Evolutionary conservation across 2,113 vertebrate species (phyloP).

Genomic region (Muntiacus muntjak): DNA sequence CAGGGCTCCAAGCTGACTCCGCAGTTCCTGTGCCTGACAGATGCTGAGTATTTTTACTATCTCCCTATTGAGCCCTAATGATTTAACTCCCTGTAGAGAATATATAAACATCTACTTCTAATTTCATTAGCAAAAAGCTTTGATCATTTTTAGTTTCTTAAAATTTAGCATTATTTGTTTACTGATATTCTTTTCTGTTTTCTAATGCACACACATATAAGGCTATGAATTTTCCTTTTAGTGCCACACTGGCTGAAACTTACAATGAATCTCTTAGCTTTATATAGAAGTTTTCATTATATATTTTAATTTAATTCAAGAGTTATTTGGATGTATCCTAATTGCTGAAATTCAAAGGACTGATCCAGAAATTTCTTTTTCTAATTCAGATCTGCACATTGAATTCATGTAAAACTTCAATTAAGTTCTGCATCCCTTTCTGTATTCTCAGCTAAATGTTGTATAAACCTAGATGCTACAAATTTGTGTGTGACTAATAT

Average conservation of each 20-base stretch:
- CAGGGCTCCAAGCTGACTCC: not conserved
- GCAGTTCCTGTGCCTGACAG: not conserved
- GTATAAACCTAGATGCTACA: not conserved
- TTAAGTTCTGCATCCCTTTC: no score
- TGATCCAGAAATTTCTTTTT: not conserved
- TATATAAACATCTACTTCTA: not conserved
- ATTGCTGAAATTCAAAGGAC: not conserved
- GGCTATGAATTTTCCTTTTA: not conserved
- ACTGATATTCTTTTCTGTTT: not conserved
- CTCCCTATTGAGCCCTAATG: rapidly evolving
- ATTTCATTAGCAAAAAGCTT: not conserved
- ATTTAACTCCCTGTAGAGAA: not conserved
- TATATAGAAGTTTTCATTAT: not conserved
- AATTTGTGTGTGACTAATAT: not conserved
- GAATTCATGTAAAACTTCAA: not conserved
- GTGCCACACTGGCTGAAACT: not conserved
- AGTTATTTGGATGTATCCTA: not conserved
- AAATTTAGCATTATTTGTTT: not conserved
- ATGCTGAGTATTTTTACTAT: rapidly evolving
- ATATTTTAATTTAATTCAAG: not conserved
- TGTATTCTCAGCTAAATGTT: not conserved
- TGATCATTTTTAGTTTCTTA: not conserved
- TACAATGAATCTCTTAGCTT: not conserved
- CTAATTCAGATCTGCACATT: not conserved
- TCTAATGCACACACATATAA: not conserved